Evolutionary conservation across 2,888 invertebrate genomes (phyloP).

Genomic region (Cerastoderma edule): DNA sequence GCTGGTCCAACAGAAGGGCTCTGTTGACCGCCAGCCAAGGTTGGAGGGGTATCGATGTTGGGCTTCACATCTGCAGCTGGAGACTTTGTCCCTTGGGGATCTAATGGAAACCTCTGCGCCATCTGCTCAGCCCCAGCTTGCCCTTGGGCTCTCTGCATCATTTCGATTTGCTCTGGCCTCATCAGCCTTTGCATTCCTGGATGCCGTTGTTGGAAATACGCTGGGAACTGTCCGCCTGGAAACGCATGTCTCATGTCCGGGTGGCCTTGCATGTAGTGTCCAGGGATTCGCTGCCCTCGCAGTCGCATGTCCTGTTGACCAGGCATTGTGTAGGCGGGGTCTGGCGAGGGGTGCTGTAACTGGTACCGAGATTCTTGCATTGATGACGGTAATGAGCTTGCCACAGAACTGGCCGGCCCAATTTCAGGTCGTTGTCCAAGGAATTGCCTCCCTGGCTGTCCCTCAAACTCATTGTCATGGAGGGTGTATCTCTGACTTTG

Average conservation of each 20-base stretch:
- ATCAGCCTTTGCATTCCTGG: slow-evolving; percentile 30
- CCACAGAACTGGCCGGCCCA: slow-evolving; percentile 20
- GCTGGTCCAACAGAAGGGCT: background rate
- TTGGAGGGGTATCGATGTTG: background rate
- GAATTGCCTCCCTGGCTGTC: slow-evolving; percentile 23
- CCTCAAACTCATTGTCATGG: slow-evolving; percentile 15
- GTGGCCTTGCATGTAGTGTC: slow-evolving; percentile 30
- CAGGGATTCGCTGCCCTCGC: slow-evolving; percentile 13
- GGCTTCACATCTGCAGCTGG: slow-evolving; percentile 3
- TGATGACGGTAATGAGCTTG: slow-evolving; percentile 7
- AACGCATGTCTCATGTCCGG: slow-evolving; percentile 29
- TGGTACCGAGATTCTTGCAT: slow-evolving; percentile 42
- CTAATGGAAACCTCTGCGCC: slow-evolving; percentile 2
- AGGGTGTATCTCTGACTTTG: slow-evolving; percentile 25
- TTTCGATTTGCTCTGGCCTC: slow-evolving; percentile 22
- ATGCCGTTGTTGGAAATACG: slow-evolving; percentile 33
- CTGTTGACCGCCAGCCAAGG: background rate
- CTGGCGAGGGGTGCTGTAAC: slow-evolving; percentile 23
- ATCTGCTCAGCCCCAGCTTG: slow-evolving; percentile 19
- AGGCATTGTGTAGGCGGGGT: slow-evolving; percentile 43
- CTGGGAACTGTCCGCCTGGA: slow-evolving; percentile 29
- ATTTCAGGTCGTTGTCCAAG: slow-evolving; percentile 29
- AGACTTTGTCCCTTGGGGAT: background rate
- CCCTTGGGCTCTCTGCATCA: slow-evolving; percentile 26
- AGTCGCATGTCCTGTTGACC: slow-evolving; percentile 25